Conservation (phyloP, 2,888 invertebrate species). For the Drosophila demipolita region DNA sequence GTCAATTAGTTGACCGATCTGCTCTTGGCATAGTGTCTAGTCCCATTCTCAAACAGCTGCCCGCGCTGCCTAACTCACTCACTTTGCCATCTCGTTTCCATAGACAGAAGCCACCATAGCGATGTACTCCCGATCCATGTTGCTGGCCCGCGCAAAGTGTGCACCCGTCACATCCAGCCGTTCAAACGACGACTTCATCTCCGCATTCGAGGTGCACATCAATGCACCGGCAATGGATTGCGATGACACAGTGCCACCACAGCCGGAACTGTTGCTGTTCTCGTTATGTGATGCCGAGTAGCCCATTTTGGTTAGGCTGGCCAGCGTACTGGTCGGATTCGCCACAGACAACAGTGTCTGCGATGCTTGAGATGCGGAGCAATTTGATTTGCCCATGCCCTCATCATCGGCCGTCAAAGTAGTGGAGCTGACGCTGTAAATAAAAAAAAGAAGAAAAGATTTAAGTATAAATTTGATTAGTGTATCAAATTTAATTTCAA, state of each 20-base stretch:
- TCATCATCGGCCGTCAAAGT: slow-evolving; percentile 46
- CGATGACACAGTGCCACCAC: slow-evolving; percentile 61
- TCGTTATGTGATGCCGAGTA: slow-evolving; percentile 54
- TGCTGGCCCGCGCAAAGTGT: slow-evolving; percentile 50
- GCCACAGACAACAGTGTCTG: slow-evolving; percentile 9
- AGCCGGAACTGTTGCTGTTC: slow-evolving; percentile 69
- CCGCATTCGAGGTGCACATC: slow-evolving; percentile 63
- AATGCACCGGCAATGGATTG: slow-evolving; percentile 42
- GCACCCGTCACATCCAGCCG: slow-evolving; percentile 67
- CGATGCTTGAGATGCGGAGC: slow-evolving; percentile 42
- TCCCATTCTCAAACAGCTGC: slow-evolving; percentile 13
- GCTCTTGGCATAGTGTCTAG: slow-evolving; percentile 38
- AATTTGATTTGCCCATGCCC: slow-evolving; percentile 43
- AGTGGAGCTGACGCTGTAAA: slow-evolving; percentile 36
- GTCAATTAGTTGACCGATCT: slow-evolving; percentile 67
- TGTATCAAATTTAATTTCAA: not conserved
- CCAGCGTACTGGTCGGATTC: slow-evolving; percentile 32
- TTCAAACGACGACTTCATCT: slow-evolving; percentile 79
- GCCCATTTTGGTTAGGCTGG: slow-evolving; percentile 43
- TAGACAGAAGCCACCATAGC: slow-evolving; percentile 82
- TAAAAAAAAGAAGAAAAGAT: not conserved
- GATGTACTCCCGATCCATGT: slow-evolving; percentile 82
- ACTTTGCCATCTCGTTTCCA: slow-evolving; percentile 81
- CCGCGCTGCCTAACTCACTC: slow-evolving; percentile 58
- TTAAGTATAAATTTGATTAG: not conserved